Evolutionary conservation across 2,888 invertebrate genomes (phyloP).

Genomic region (Drosophila birchii): DNA sequence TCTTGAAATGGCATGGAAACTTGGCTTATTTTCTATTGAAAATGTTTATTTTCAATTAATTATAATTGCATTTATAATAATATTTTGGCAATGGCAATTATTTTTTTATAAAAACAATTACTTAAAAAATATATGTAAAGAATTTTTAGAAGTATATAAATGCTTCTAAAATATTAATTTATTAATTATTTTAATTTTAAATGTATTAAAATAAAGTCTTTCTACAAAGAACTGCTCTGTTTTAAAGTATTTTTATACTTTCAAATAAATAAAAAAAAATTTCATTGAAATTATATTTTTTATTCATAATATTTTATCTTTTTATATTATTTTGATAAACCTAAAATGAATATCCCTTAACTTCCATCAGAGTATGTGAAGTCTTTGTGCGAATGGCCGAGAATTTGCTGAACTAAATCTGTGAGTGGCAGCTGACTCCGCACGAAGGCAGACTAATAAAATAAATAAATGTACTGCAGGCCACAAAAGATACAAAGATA

Average conservation of each 20-base stretch:
- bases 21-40: background rate
- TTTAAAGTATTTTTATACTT: background rate
- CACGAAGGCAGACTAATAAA: slow-evolving; percentile 36
- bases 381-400: background rate
- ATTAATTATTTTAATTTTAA: background rate
- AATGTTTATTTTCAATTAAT: background rate
- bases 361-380: background rate
- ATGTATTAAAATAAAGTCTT: background rate
- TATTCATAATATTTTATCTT: too few species aligned
- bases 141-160: background rate
- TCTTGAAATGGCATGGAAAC: background rate
- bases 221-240: too few species aligned
- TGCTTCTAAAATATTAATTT: background rate
- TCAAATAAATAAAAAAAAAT: background rate
- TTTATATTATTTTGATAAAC: background rate
- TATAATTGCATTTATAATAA: background rate
- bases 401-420: slow-evolving; percentile 12
- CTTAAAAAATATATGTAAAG: too few species aligned
- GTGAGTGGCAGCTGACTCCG: slow-evolving; percentile 26
- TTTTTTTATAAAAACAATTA: background rate
- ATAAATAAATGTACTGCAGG: slow-evolving; percentile 39
- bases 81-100: background rate
- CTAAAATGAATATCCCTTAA: background rate
- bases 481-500: slow-evolving; percentile 26
- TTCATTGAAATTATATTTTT: background rate